phyloP scores from a whole-genome alignment of 2,797 vertebrate genomes.

The Coilia nasus region DNA sequence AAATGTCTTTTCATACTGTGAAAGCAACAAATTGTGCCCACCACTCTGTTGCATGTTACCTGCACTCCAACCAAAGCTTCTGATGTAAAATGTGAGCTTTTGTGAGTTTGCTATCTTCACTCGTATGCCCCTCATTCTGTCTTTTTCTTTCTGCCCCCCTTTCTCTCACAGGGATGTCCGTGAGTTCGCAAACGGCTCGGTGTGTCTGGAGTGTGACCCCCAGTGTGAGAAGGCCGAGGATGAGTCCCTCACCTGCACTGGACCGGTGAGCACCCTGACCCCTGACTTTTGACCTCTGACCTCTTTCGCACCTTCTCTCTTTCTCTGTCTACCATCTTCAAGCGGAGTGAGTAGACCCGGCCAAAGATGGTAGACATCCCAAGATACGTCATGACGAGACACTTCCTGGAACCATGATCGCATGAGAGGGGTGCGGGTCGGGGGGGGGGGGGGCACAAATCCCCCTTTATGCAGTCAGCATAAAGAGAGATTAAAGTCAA shows the following conservation, averaged over 20 bases:
- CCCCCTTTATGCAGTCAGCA: too few relatives aligned
- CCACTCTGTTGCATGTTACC: background rate
- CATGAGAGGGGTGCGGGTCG: too few relatives aligned
- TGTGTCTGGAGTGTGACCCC: slow-evolving; percentile 91
- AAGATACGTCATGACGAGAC: too few relatives aligned
- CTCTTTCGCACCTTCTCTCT: background rate
- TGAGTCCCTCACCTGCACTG: slow-evolving; percentile 86
- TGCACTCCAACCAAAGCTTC: background rate
- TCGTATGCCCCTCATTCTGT: slow-evolving; percentile 27
- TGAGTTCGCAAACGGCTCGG: slow-evolving; percentile 90
- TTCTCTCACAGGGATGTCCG: slow-evolving; percentile 83
- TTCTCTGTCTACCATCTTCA: background rate
- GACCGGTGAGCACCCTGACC: slow-evolving; percentile 82
- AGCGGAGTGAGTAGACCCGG: too few relatives aligned
- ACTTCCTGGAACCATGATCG: too few relatives aligned
- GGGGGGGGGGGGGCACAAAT: too few relatives aligned
- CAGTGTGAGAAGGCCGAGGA: slow-evolving; percentile 93
- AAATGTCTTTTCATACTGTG: background rate
- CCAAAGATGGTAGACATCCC: too few relatives aligned
- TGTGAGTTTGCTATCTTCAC: background rate
- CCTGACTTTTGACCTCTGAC: too few relatives aligned
- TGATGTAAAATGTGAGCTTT: background rate
- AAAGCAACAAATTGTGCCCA: background rate
- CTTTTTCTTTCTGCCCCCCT: slow-evolving; percentile 41
- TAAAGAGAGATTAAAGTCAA: too few relatives aligned